phyloP scores from a whole-genome alignment of 2,797 vertebrate species.

The Acridotheres tristis region DNA sequence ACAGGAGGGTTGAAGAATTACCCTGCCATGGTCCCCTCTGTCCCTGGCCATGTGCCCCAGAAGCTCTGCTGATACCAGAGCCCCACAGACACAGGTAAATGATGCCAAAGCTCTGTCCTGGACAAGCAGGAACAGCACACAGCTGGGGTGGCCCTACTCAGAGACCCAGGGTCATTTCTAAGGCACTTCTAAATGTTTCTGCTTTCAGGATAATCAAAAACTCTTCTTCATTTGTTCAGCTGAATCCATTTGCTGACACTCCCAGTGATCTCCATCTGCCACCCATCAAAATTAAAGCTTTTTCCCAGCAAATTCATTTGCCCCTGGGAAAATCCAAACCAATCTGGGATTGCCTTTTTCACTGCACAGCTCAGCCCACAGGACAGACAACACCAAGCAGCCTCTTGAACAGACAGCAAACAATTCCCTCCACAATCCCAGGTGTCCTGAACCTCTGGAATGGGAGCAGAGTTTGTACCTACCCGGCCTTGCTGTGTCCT shows the following conservation, averaged over 20 bases:
- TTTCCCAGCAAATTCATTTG: neutral
- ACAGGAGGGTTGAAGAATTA: neutral
- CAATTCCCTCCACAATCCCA: neutral
- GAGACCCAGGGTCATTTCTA: neutral
- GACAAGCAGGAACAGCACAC: neutral
- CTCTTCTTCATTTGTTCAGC: neutral
- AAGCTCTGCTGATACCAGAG: neutral
- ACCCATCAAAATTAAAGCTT: neutral
- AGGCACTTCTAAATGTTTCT: neutral
- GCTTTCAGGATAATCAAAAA: neutral
- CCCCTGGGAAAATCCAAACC: neutral
- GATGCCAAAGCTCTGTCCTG: neutral
- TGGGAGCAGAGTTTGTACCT: fast-evolving
- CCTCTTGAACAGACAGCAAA: neutral
- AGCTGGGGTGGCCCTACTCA: neutral
- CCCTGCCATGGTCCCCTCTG: neutral
- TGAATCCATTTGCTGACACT: neutral
- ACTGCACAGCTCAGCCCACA: neutral
- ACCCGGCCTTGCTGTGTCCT: neutral
- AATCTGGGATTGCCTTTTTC: neutral
- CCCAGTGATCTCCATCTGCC: neutral
- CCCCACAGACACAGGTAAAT: neutral
- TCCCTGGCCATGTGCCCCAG: neutral
- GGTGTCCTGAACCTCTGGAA: neutral
- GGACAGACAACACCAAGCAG: neutral